Percentiles rank a stretch among this genome's conserved stretches.
Conservation (phyloP, 2,888 invertebrate species). For the Acanthopleura granulata region DNA sequence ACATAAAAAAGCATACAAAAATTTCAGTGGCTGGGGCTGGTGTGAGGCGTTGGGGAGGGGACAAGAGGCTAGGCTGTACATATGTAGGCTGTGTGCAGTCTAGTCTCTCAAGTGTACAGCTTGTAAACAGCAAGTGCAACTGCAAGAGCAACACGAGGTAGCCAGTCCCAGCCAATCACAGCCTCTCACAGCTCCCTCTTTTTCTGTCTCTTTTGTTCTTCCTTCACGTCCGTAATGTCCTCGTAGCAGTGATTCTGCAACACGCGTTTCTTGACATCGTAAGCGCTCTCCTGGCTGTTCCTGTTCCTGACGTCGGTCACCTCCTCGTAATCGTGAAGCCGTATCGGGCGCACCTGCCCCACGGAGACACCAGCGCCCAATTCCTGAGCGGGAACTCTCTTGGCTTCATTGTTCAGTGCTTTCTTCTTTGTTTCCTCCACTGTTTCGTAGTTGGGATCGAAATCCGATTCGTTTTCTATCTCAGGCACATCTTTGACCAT, state of each 20-base stretch:
- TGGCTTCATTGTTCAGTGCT: background rate
- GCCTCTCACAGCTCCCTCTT: too few species aligned
- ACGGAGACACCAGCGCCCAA: background rate
- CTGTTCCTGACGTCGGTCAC: background rate
- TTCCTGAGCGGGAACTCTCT: background rate
- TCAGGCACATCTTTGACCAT: background rate
- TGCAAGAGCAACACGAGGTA: too few species aligned
- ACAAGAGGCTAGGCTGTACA: too few species aligned
- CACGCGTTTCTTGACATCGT: background rate
- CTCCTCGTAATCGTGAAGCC: constrained; percentile 4
- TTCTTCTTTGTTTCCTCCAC: constrained; percentile 10
- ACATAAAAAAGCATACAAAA: too few species aligned
- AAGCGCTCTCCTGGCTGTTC: background rate
- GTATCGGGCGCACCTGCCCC: background rate
- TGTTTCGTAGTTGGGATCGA: background rate
- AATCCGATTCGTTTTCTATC: background rate
- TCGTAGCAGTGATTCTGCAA: background rate
- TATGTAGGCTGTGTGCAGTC: too few species aligned
- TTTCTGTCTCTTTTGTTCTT: background rate
- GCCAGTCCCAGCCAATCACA: too few species aligned
- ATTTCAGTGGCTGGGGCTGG: too few species aligned
- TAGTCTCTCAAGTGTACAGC: too few species aligned
- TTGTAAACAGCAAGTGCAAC: too few species aligned
- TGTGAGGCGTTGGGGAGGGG: too few species aligned
- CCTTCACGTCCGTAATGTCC: background rate